phyloP scores from a whole-genome alignment of 2,797 vertebrate species.

The Avahi laniger region DNA sequence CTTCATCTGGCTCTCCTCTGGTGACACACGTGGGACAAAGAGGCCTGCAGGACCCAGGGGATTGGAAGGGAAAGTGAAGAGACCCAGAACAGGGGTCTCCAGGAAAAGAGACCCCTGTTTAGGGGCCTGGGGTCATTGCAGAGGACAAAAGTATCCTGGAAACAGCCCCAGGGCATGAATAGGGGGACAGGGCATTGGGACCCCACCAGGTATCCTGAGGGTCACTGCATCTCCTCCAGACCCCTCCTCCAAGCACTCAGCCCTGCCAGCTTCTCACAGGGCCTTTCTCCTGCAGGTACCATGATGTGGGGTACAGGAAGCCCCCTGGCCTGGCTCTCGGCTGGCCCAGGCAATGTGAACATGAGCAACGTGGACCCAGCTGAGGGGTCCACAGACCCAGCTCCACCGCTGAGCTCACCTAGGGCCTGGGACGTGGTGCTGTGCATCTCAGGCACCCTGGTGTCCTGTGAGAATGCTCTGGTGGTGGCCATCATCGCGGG shows the following conservation, averaged over 20 bases:
- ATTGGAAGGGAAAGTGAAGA: not conserved
- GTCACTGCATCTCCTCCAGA: not conserved
- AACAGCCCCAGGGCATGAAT: not conserved
- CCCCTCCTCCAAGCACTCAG: not conserved
- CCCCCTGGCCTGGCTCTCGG: constrained; percentile 71
- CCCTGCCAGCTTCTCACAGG: constrained; percentile 52
- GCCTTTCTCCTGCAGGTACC: constrained; percentile 63
- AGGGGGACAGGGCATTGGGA: not conserved
- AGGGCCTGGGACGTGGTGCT: constrained; percentile 91
- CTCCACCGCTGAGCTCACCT: constrained; percentile 65
- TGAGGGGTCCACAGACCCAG: constrained; percentile 75
- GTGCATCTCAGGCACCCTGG: constrained; percentile 93
- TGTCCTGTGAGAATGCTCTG: constrained; percentile 93
- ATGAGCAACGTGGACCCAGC: constrained; percentile 57
- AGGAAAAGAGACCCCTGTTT: not conserved
- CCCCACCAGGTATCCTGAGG: not conserved
- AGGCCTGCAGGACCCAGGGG: not conserved
- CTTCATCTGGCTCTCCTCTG: not conserved
- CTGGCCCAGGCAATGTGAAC: constrained; percentile 65
- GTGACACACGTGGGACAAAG: not conserved
- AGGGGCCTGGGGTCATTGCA: not conserved
- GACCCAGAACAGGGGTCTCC: not conserved
- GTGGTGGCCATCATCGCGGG: constrained; percentile 93
- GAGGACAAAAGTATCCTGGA: not conserved
- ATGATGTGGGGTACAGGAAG: constrained; percentile 74